Conservation (phyloP, 2,888 invertebrate species). For the Ellobium chinense region DNA sequence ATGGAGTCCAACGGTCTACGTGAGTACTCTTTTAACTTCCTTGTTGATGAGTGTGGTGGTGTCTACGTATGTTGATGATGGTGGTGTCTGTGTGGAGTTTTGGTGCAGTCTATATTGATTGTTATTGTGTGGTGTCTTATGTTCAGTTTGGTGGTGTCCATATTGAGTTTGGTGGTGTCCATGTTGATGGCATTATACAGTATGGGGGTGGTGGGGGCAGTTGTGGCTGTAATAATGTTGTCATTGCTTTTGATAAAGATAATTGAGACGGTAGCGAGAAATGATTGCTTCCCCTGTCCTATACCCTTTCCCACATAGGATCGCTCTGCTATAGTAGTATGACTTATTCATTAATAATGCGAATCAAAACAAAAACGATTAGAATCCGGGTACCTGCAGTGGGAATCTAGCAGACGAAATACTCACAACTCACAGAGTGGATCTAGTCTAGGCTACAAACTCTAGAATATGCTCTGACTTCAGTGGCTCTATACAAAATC, state of each 20-base stretch:
- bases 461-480: too few species aligned
- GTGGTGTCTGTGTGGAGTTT: not conserved
- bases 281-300: too few species aligned
- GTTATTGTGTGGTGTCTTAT: not conserved
- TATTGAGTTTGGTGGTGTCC: not conserved
- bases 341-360: too few species aligned
- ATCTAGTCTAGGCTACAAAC: too few species aligned
- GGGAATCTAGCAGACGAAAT: too few species aligned
- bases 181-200: not conserved
- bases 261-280: not conserved
- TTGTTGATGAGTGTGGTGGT: not conserved
- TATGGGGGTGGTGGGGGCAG: not conserved
- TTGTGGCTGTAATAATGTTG: not conserved
- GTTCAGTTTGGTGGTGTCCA: not conserved
- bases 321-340: too few species aligned
- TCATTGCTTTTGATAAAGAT: not conserved
- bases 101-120: not conserved
- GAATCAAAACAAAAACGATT: too few species aligned
- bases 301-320: too few species aligned
- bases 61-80: too few species aligned
- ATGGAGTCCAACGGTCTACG: constrained; percentile 45
- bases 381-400: too few species aligned
- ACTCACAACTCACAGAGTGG: too few species aligned
- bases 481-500: too few species aligned
- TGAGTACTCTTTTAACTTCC: not conserved